These are phyloP conservation scores for Phyllostomus discolor DNA, from an alignment of 2,113 vertebrate species.

Conservation along the genomic window DNA sequence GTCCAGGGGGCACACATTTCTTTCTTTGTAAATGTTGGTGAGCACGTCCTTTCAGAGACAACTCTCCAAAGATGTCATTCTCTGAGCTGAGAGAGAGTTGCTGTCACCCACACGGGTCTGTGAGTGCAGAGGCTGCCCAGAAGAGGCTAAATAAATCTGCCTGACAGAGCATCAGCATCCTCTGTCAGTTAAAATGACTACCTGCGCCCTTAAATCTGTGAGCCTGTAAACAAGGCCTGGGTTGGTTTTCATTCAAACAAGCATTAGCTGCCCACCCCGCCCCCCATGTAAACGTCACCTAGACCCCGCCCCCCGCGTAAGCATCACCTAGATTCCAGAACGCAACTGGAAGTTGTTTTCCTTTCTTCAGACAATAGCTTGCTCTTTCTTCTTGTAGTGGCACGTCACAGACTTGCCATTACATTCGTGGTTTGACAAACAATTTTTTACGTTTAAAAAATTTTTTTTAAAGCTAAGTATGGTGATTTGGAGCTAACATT, in stretches of 20 bases:
- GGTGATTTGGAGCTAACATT: not conserved
- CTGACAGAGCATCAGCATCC: not conserved
- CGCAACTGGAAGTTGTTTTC: no score
- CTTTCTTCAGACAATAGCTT: not conserved
- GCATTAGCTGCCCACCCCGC: not conserved
- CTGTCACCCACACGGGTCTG: constrained; percentile 16
- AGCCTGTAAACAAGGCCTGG: not conserved
- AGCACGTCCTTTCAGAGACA: constrained; percentile 40
- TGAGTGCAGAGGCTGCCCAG: constrained; percentile 8
- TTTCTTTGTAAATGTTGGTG: constrained; percentile 36
- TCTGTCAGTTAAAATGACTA: not conserved
- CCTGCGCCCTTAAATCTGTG: not conserved
- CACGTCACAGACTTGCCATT: not conserved
- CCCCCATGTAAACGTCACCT: not conserved
- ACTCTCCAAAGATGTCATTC: constrained; percentile 45
- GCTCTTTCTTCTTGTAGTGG: not conserved
- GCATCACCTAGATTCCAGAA: not conserved
- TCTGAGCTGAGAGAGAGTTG: constrained; percentile 19
- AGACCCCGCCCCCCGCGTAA: not conserved
- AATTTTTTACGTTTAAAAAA: not conserved
- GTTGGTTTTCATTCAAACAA: not conserved
- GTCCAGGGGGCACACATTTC: constrained; percentile 7
- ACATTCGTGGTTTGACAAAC: not conserved
- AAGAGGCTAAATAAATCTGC: constrained; percentile 23
- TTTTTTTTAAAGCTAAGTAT: not conserved